phyloP scores from a whole-genome alignment of 92 coral and sea anemone species.

The Phenganax marumi region DNA sequence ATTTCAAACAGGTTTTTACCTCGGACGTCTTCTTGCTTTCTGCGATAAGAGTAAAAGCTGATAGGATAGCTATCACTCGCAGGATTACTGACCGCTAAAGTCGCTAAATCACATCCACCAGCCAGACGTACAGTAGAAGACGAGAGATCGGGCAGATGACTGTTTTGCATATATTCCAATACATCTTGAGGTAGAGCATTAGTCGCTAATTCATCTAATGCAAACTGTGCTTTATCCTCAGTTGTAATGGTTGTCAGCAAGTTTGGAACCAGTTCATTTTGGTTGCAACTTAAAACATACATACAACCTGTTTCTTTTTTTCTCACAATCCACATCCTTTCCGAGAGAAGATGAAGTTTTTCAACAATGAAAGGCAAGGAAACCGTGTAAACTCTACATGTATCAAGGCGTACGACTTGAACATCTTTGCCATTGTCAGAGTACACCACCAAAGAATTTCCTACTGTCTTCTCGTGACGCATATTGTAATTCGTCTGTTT shows the following conservation, averaged over 20 bases:
- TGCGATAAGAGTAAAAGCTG: constrained; percentile 73
- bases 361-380: constrained; percentile 98
- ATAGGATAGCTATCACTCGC: constrained; percentile 78
- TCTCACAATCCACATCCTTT: constrained; percentile 83
- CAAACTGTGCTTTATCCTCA: constrained; percentile 55
- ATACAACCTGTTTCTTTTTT: constrained; percentile 95
- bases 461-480: constrained; percentile 69
- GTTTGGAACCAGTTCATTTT: constrained; percentile 84
- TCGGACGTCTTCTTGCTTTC: constrained; percentile 23
- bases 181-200: constrained; percentile 65
- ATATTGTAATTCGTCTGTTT: constrained; percentile 65
- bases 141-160: constrained; percentile 46
- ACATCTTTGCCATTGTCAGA: constrained; percentile 79
- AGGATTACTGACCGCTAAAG: constrained; percentile 74
- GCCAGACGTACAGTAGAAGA: constrained; percentile 81
- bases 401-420: constrained; percentile 70
- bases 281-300: constrained; percentile 75
- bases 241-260: constrained; percentile 73
- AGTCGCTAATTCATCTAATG: constrained; percentile 72
- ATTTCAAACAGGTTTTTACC: neutral
- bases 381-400: constrained; percentile 66
- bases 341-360: constrained; percentile 82
- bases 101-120: constrained; percentile 74
- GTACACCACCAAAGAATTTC: constrained; percentile 70
- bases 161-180: constrained; percentile 60